phyloP scores from a whole-genome alignment of 92 coral and sea anemone species.

The Siderastrea siderea region DNA sequence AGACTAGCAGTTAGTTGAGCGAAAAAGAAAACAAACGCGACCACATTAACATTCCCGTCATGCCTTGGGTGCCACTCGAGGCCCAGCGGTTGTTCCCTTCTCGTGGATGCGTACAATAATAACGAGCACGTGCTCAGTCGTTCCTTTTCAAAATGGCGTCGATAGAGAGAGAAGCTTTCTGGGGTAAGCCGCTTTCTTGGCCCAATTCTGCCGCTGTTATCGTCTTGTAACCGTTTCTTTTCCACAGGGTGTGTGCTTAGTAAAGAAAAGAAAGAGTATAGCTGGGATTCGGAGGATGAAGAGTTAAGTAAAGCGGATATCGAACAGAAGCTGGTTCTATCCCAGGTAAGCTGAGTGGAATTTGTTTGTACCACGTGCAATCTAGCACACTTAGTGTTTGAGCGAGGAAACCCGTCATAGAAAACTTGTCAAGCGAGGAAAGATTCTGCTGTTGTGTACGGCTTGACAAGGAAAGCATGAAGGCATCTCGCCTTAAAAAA shows the following conservation, averaged over 20 bases:
- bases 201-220: neutral
- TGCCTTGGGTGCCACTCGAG: neutral
- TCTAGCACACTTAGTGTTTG: neutral
- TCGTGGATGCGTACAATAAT: slow-evolving; percentile 11
- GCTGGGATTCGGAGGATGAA: slow-evolving; percentile 71
- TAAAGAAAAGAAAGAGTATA: slow-evolving; percentile 64
- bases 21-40: too few relatives aligned
- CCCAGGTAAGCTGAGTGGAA: slow-evolving; percentile 61
- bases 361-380: neutral
- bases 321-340: slow-evolving; percentile 75
- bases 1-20: too few relatives aligned
- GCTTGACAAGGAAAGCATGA: neutral
- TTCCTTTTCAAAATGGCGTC: slow-evolving; percentile 83
- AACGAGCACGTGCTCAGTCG: slow-evolving; percentile 65
- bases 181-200: slow-evolving; percentile 69
- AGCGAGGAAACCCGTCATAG: neutral
- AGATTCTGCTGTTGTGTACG: neutral
- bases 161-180: slow-evolving; percentile 83
- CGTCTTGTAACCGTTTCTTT: neutral
- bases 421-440: neutral
- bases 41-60: neutral
- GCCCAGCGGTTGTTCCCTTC: slow-evolving; percentile 1
- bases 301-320: slow-evolving; percentile 60
- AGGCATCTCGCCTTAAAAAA: neutral
- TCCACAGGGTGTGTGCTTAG: slow-evolving; percentile 77